Evolutionary conservation across 2,888 invertebrate genomes (phyloP).

Genomic region (Spodoptera picta): DNA sequence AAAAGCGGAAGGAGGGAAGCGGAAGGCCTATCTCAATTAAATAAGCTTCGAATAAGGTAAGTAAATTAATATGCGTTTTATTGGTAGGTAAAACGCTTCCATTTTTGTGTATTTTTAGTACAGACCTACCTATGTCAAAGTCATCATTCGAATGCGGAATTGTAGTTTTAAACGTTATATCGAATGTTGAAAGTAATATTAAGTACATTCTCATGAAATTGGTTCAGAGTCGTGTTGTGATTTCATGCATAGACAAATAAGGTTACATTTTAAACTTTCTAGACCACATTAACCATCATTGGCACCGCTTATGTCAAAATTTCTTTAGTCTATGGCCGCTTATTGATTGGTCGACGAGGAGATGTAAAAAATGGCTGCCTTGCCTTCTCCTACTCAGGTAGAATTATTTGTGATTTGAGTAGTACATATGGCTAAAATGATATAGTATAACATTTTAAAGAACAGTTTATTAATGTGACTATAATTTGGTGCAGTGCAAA

Average conservation of each 20-base stretch:
- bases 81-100: too few relatives aligned
- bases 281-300: constrained; percentile 15
- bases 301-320: constrained; percentile 69
- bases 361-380: constrained; percentile 94
- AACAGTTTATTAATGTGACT: constrained; percentile 61
- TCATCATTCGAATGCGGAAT: too few relatives aligned
- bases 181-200: too few relatives aligned
- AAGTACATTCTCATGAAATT: too few relatives aligned
- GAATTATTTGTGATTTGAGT: constrained; percentile 77
- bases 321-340: constrained; percentile 78
- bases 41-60: too few relatives aligned
- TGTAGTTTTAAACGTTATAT: too few relatives aligned
- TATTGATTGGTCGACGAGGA: constrained; percentile 89
- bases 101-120: too few relatives aligned
- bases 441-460: constrained; percentile 42
- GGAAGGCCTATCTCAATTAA: too few relatives aligned
- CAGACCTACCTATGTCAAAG: too few relatives aligned
- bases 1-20: too few relatives aligned
- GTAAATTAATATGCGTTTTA: too few relatives aligned
- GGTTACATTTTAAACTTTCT: neutral
- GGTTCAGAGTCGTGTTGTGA: too few relatives aligned
- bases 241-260: constrained; percentile 13
- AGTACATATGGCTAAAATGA: constrained; percentile 61
- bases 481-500: constrained; percentile 63
- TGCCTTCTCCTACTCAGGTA: constrained; percentile 96